A percentile compares a stretch with the other conserved stretches of the same genome.
Conservation (phyloP, 2,888 invertebrate species). For the Biston betularia region DNA sequence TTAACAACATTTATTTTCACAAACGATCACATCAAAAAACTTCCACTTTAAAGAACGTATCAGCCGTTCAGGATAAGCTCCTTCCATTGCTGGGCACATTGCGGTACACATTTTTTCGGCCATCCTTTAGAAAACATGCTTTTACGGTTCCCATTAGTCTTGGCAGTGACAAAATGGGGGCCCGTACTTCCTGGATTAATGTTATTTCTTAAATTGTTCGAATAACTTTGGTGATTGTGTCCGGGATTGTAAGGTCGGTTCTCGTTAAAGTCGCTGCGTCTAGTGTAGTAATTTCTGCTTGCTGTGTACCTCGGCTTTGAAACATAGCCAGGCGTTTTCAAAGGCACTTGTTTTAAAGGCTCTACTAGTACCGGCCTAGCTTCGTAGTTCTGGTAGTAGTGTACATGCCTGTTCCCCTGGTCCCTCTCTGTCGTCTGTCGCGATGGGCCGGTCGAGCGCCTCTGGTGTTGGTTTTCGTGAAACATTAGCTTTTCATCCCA, state of each 20-base stretch:
- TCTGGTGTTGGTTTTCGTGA: conserved; percentile 45
- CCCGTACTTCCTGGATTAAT: neutral
- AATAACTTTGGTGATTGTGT: neutral
- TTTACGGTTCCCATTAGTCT: conserved; percentile 16
- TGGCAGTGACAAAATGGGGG: conserved; percentile 21
- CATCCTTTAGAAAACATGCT: conserved; percentile 53
- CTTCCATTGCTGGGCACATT: conserved; percentile 66
- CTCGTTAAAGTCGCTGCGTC: neutral
- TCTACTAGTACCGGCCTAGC: conserved; percentile 55
- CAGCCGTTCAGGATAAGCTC: conserved; percentile 60
- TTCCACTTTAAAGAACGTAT: conserved; percentile 21
- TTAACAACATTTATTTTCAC: conserved; percentile 39
- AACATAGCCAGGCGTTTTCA: conserved; percentile 7
- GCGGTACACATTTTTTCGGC: conserved; percentile 63
- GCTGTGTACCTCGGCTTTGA: neutral
- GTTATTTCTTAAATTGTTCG: conserved; percentile 3
- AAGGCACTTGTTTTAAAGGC: conserved; percentile 24
- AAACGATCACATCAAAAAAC: conserved; percentile 41
- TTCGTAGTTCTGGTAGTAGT: conserved; percentile 59
- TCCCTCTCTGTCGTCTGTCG: conserved; percentile 16
- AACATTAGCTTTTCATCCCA: conserved; percentile 67
- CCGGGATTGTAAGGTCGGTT: neutral
- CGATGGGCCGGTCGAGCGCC: conserved; percentile 49
- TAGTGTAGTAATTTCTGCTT: neutral
- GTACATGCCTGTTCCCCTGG: conserved; percentile 21